Conservation (phyloP, 2,113 vertebrate genomes). For the Alethe diademata region DNA sequence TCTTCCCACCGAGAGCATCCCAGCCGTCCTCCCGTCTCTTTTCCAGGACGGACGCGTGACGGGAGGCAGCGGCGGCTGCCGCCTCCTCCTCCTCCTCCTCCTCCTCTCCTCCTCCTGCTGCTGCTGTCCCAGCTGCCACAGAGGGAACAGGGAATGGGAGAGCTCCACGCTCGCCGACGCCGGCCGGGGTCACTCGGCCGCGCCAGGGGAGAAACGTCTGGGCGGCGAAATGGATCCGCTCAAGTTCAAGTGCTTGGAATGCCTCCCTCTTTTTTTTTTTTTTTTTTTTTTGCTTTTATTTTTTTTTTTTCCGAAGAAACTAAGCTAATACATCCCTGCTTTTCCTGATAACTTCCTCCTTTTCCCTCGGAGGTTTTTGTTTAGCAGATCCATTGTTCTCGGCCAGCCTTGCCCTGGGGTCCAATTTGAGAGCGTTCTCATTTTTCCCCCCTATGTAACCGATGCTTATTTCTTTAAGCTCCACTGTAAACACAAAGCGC, state of each 20-base stretch:
- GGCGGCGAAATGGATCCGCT: conserved; percentile 25
- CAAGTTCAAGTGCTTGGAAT: conserved; percentile 57
- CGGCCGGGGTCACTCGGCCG: not conserved
- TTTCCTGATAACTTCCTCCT: conserved; percentile 43
- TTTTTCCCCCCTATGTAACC: conserved; percentile 54
- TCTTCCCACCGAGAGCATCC: not conserved
- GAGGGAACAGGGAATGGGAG: not conserved
- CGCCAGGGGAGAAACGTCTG: conserved; percentile 3
- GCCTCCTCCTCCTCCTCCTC: not conserved
- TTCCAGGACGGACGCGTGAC: not conserved
- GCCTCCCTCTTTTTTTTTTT: not conserved
- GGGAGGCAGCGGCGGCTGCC: not conserved
- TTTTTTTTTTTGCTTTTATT: not conserved
- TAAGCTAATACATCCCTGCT: not conserved
- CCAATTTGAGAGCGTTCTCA: conserved; percentile 37
- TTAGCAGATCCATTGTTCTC: conserved; percentile 55
- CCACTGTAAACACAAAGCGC: conserved; percentile 47
- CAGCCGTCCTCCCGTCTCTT: not conserved
- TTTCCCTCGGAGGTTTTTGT: not conserved
- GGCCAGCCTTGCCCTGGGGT: conserved; percentile 49
- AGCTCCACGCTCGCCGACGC: not conserved
- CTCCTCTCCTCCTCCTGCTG: not conserved
- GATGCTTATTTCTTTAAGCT: conserved; percentile 62
- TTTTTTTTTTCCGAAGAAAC: not conserved
- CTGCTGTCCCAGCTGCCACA: not conserved